Evolutionary conservation across 2,797 vertebrate species (phyloP), one percentile per base, ranked within the genome.

Genomic region (Urocyon cinereoargenteus): DNA sequence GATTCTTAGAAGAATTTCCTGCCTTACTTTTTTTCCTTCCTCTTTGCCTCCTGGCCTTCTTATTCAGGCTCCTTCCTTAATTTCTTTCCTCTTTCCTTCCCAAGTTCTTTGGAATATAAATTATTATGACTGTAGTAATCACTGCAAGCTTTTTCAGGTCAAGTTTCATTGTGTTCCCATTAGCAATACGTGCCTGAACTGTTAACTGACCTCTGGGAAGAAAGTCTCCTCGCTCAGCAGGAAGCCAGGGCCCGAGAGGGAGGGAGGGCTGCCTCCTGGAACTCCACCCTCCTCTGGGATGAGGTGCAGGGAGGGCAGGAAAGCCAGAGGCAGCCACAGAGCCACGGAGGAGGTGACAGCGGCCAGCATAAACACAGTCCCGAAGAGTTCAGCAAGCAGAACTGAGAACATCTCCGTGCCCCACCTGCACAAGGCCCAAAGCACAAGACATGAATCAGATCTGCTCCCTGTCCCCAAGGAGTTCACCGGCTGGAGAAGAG

Each of bases 111-210:
- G 72, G 53, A 26, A 73, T 70, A 81, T 79, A 49, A 75, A n/a
- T 86, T 70, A 89, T 34, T 49, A 66, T 77, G 49, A 49, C 24
- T 21, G 11, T 8, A 62, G 21, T 36, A 49, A 70, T 92, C 64
- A 51, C 16, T 51, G 6, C 45, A 93, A 77, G 85, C 22, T 91
- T 79, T 88, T 61, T 77, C 55, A 77, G 93, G 70, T 92, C 81
- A 95, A 64, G 55, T 55, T 88, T 73, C 70, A 64, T 79, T 93
- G 81, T 93, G 68, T 92, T 93, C 31, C 59, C 53, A 53, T 36
- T 64, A 90, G 64, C 6, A 34, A 45, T 36, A 79, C 0, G 18
- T 91, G 94, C 91, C 66, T 64, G 53, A 73, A n/a, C 57, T 88
- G 19, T 53, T 92, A 34, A 90, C 78, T 85, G 73, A 55, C 57